Evolutionary conservation across 2,888 invertebrate species (phyloP).

Genomic region (Xanthostigma xanthostigma): DNA sequence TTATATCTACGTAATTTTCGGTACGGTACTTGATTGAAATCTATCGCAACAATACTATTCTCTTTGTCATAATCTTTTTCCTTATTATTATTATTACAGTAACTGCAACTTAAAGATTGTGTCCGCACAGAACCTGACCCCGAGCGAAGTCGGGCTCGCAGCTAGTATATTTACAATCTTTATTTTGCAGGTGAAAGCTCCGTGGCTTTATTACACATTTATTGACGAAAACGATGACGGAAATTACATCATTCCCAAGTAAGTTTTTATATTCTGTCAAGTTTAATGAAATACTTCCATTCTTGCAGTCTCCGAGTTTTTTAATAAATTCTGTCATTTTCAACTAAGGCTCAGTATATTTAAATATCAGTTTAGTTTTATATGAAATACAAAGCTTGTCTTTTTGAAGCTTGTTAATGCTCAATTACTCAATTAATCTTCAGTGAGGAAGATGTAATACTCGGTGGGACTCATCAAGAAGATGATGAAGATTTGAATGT

Average conservation of each 20-base stretch:
- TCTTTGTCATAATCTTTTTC: too few relatives aligned
- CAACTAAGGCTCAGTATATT: background rate
- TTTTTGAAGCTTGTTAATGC: too few relatives aligned
- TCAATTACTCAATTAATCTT: conserved; percentile 9
- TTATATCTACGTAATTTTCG: too few relatives aligned
- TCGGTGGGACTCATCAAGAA: conserved; percentile 66
- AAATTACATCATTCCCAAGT: conserved; percentile 70
- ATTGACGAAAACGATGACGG: conserved; percentile 42
- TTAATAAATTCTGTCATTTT: too few relatives aligned
- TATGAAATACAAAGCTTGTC: background rate
- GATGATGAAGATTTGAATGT: conserved; percentile 40
- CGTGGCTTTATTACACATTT: conserved; percentile 46
- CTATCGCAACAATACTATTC: too few relatives aligned
- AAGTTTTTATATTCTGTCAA: conserved; percentile 19
- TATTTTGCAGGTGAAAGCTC: conserved; percentile 41
- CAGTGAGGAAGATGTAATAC: conserved; percentile 44
- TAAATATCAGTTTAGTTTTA: background rate
- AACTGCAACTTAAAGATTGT: too few relatives aligned
- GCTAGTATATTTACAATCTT: background rate
- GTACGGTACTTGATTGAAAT: too few relatives aligned
- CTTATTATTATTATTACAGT: too few relatives aligned
- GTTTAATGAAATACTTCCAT: too few relatives aligned
- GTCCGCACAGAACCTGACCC: too few relatives aligned
- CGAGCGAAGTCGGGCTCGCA: too few relatives aligned
- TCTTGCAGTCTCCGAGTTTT: too few relatives aligned